Conservation (phyloP, 2,888 invertebrate species). For the Hypomecis punctinalis region DNA sequence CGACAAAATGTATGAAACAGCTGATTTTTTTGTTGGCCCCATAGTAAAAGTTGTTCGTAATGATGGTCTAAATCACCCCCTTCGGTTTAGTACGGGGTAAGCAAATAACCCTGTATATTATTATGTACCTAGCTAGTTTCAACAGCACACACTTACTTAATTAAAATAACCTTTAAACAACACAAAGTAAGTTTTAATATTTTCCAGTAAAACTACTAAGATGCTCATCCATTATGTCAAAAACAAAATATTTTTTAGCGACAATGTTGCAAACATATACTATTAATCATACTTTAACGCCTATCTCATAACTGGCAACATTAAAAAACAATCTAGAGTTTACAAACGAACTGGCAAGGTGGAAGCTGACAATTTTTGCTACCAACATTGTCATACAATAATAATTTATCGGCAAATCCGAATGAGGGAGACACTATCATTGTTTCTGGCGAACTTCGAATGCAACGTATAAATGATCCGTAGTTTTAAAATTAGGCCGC, state of each 20-base stretch:
- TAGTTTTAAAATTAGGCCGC: background rate
- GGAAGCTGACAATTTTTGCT: constrained; percentile 29
- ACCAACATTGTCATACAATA: constrained; percentile 17
- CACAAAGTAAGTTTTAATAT: background rate
- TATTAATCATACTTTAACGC: constrained; percentile 36
- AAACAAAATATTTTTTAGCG: constrained; percentile 6
- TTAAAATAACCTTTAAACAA: background rate
- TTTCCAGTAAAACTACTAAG: background rate
- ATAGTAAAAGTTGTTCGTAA: too few species aligned
- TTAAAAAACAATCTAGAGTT: constrained; percentile 57
- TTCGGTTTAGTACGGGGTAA: too few species aligned
- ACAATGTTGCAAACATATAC: constrained; percentile 22
- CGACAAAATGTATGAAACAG: too few species aligned
- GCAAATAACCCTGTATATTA: too few species aligned
- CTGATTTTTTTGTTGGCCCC: too few species aligned
- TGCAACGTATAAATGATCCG: background rate
- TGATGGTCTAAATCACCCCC: too few species aligned
- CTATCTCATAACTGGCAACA: constrained; percentile 49
- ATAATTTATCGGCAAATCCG: background rate
- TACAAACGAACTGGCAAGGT: constrained; percentile 49
- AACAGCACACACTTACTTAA: too few species aligned
- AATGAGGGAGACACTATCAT: background rate
- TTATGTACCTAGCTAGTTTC: too few species aligned
- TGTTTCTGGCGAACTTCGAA: background rate
- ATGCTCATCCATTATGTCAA: constrained; percentile 9